phyloP scores from a whole-genome alignment of 64 coral and sea anemone species.

The Stichodactyla helianthus region DNA sequence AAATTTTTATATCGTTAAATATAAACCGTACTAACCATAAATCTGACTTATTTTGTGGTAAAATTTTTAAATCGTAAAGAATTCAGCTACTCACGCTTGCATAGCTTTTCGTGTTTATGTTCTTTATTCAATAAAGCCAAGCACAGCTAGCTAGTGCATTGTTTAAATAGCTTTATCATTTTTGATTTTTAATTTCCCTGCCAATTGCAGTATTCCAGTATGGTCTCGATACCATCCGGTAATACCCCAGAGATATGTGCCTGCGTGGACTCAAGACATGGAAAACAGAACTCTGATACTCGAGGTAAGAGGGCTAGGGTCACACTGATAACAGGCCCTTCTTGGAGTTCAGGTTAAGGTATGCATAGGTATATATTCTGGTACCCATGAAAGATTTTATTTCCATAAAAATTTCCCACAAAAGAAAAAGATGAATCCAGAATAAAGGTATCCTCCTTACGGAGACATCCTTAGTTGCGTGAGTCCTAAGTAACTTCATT shows the following conservation, averaged over 20 bases:
- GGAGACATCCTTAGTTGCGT: too few relatives aligned
- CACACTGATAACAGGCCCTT: too few relatives aligned
- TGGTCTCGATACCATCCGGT: constrained; percentile 97
- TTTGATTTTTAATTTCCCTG: background rate
- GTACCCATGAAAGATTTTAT: too few relatives aligned
- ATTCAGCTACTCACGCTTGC: background rate
- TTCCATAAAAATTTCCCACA: too few relatives aligned
- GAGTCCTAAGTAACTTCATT: too few relatives aligned
- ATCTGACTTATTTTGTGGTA: background rate
- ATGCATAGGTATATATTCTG: too few relatives aligned
- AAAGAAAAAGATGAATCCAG: too few relatives aligned
- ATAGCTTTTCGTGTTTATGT: too few relatives aligned
- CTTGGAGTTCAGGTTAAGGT: too few relatives aligned
- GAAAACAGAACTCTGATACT: constrained; percentile 91
- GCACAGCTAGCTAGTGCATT: background rate
- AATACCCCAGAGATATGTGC: constrained; percentile 88
- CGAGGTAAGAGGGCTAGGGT: constrained; percentile 37
- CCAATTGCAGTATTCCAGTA: constrained; percentile 63
- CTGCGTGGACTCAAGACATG: constrained; percentile 96
- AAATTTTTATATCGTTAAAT: background rate
- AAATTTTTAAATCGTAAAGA: background rate
- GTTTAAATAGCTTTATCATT: background rate
- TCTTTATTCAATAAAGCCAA: background rate
- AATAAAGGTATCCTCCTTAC: too few relatives aligned
- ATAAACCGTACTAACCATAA: background rate